phyloP scores from a whole-genome alignment of 2,888 invertebrate species.

The Agrochola macilenta region DNA sequence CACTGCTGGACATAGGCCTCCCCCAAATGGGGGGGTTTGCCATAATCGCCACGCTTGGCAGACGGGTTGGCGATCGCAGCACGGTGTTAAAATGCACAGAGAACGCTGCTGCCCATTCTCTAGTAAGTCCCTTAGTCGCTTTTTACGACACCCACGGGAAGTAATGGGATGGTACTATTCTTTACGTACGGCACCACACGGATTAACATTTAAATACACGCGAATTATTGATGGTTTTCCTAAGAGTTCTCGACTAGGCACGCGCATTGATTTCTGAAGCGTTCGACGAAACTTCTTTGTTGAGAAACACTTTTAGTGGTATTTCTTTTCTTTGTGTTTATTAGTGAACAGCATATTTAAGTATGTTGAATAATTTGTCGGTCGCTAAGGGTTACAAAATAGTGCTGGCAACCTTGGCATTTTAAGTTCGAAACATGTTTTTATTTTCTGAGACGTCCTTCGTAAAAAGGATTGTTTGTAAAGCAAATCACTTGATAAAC shows the following conservation, averaged over 20 bases:
- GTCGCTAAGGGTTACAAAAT: neutral
- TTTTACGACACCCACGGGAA: too few species aligned
- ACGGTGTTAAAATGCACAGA: too few species aligned
- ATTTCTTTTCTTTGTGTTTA: slow-evolving; percentile 1
- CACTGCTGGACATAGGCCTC: too few species aligned
- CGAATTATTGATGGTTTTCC: neutral
- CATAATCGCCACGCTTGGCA: too few species aligned
- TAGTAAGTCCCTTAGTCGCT: too few species aligned
- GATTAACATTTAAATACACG: neutral
- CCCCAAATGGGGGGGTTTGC: too few species aligned
- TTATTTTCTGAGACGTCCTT: neutral
- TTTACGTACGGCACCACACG: too few species aligned
- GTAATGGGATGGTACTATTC: too few species aligned
- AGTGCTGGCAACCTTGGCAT: neutral
- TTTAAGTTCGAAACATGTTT: neutral
- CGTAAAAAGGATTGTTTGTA: neutral
- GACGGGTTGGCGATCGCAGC: too few species aligned
- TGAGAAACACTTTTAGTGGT: neutral
- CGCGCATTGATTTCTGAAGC: slow-evolving; percentile 11
- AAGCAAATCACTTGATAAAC: neutral
- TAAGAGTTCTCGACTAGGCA: slow-evolving; percentile 8
- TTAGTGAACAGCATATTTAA: neutral
- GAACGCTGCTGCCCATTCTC: too few species aligned
- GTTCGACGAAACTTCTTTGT: slow-evolving; percentile 27
- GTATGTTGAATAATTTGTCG: neutral